phyloP scores from a whole-genome alignment of 1,140 invertebrate genomes.

The Nilaparvata lugens region DNA sequence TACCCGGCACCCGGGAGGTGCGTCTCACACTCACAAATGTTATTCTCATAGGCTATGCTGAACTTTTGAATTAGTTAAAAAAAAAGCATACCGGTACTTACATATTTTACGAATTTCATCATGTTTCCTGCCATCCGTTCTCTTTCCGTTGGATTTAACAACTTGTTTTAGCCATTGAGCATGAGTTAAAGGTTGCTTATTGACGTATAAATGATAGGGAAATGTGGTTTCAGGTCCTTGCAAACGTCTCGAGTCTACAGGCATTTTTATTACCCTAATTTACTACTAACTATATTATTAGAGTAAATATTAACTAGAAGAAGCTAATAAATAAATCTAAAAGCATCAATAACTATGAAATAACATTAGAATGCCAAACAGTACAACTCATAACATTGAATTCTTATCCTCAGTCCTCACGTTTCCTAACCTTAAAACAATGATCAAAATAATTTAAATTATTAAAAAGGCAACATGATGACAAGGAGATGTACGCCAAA shows the following conservation, averaged over 20 bases:
- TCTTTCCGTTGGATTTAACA: not conserved
- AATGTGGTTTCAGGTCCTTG: conserved; percentile 17
- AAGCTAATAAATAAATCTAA: too few relatives aligned
- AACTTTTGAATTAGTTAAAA: not conserved
- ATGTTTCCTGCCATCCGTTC: conserved; percentile 38
- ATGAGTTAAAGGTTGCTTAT: conserved; percentile 14
- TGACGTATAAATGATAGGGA: conserved; percentile 17
- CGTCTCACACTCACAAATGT: too few relatives aligned
- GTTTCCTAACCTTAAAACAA: too few relatives aligned
- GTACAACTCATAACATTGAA: too few relatives aligned
- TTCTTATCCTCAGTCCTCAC: too few relatives aligned
- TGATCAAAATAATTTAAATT: too few relatives aligned
- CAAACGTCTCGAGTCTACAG: conserved; percentile 15
- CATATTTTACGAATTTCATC: conserved; percentile 46
- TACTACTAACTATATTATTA: too few relatives aligned
- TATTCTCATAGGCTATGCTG: not conserved
- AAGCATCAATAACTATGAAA: too few relatives aligned
- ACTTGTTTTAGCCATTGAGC: conserved; percentile 13
- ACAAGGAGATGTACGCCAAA: too few relatives aligned
- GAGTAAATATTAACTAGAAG: too few relatives aligned
- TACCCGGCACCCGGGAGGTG: not conserved
- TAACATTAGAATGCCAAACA: too few relatives aligned
- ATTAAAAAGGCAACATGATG: too few relatives aligned
- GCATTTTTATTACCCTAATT: conserved; percentile 12
- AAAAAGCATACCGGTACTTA: conserved; percentile 32